These are phyloP conservation scores for Plagodis pulveraria DNA, from an alignment of 2,888 invertebrate genomes.

Conservation along the genomic window DNA sequence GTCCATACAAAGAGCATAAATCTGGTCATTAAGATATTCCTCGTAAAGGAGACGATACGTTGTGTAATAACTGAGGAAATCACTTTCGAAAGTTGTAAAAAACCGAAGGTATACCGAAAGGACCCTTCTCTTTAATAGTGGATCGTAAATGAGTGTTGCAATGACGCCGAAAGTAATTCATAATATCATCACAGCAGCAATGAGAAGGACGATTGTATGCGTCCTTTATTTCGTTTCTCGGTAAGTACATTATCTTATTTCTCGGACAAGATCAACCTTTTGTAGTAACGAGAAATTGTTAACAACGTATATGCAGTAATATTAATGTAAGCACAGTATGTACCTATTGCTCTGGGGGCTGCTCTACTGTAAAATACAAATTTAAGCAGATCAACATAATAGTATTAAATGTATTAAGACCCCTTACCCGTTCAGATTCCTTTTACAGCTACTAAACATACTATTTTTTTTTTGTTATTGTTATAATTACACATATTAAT, in stretches of 20 bases:
- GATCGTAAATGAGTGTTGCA: slow-evolving; percentile 55
- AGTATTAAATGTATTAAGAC: no score
- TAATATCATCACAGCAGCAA: slow-evolving; percentile 34
- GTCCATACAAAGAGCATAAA: slow-evolving; percentile 45
- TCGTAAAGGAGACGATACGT: slow-evolving; percentile 57
- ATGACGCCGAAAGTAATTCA: slow-evolving; percentile 51
- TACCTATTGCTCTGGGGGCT: no score
- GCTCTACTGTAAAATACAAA: no score
- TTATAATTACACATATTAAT: no score
- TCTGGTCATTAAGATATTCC: slow-evolving; percentile 58
- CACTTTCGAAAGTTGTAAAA: slow-evolving; percentile 79
- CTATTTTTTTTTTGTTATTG: no score
- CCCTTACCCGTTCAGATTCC: no score
- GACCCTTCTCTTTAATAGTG: slow-evolving; percentile 55
- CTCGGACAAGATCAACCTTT: slow-evolving; percentile 23
- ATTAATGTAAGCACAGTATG: no score
- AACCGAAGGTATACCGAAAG: slow-evolving; percentile 46
- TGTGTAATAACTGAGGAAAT: slow-evolving; percentile 61
- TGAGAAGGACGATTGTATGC: slow-evolving; percentile 22
- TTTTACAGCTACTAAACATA: no score
- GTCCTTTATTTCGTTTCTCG: slow-evolving; percentile 20
- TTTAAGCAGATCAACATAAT: no score
- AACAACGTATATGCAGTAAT: not conserved
- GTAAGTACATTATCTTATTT: slow-evolving; percentile 17
- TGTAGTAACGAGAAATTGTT: not conserved